Conservation (phyloP, 2,888 invertebrate species). For the Microctonus aethiopoides region DNA sequence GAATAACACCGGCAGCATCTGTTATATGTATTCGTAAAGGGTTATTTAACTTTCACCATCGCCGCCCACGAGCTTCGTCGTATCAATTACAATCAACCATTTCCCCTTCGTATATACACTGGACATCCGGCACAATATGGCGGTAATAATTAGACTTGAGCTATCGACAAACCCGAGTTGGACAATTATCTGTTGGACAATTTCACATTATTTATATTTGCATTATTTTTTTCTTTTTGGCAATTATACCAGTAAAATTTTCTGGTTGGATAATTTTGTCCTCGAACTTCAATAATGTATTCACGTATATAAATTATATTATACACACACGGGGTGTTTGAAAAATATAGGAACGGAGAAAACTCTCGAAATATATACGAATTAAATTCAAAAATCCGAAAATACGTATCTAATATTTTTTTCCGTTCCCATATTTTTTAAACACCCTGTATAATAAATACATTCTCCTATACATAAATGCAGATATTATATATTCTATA, state of each 20-base stretch:
- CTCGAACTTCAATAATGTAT: slow-evolving; percentile 30
- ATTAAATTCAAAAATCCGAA: too few species aligned
- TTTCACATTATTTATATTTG: slow-evolving; percentile 15
- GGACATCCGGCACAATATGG: slow-evolving; percentile 38
- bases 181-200: slow-evolving; percentile 6
- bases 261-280: slow-evolving; percentile 29
- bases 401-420: too few species aligned
- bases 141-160: slow-evolving; percentile 36
- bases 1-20: slow-evolving; percentile 13
- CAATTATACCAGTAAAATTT: slow-evolving; percentile 30
- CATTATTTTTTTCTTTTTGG: slow-evolving; percentile 4
- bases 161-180: slow-evolving; percentile 17
- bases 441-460: too few species aligned
- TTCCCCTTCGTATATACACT: slow-evolving; percentile 29
- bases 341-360: too few species aligned
- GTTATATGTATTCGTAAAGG: neutral
- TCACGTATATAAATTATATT: too few species aligned
- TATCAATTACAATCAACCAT: slow-evolving; percentile 30
- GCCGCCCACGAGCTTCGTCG: slow-evolving; percentile 21
- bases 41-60: slow-evolving; percentile 26
- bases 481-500: neutral
- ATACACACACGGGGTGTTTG: too few species aligned
- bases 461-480: too few species aligned
- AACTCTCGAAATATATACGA: too few species aligned
- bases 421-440: too few species aligned